Conservation (phyloP, 2,797 vertebrate species). For the Mormyrus proboscirostris region DNA sequence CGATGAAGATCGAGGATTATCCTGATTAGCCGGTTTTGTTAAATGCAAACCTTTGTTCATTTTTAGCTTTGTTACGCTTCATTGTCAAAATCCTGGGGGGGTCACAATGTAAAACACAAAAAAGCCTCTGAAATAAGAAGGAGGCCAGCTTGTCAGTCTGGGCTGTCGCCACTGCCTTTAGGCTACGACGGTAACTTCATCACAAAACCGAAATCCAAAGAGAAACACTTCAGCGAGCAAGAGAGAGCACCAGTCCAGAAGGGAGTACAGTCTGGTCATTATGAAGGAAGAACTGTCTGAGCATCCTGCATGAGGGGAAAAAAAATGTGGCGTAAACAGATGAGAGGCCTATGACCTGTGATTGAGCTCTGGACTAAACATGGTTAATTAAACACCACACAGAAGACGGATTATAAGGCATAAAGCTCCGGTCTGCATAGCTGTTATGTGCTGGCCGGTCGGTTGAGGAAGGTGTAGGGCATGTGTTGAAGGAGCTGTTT, state of each 20-base stretch:
- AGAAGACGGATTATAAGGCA: background rate
- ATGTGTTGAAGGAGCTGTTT: background rate
- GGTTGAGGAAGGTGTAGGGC: background rate
- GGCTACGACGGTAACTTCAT: background rate
- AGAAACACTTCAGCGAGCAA: background rate
- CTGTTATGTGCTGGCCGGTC: background rate
- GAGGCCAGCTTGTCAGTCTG: background rate
- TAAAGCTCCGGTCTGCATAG: background rate
- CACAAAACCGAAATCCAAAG: background rate
- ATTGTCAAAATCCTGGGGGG: background rate
- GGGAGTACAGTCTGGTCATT: background rate
- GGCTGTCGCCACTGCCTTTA: background rate
- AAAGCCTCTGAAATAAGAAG: background rate
- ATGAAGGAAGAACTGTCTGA: background rate
- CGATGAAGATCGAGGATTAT: background rate
- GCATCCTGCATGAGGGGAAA: background rate
- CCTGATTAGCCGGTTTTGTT: background rate
- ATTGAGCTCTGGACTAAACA: background rate
- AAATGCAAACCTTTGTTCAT: background rate
- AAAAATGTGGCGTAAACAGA: background rate
- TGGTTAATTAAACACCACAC: background rate
- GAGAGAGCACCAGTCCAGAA: background rate
- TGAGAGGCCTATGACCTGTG: background rate
- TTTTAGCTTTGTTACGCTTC: background rate
- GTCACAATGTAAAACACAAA: background rate